Base-by-base conservation (phyloP, 2,113 vertebrate species). In the Scalopus aquaticus region DNA sequence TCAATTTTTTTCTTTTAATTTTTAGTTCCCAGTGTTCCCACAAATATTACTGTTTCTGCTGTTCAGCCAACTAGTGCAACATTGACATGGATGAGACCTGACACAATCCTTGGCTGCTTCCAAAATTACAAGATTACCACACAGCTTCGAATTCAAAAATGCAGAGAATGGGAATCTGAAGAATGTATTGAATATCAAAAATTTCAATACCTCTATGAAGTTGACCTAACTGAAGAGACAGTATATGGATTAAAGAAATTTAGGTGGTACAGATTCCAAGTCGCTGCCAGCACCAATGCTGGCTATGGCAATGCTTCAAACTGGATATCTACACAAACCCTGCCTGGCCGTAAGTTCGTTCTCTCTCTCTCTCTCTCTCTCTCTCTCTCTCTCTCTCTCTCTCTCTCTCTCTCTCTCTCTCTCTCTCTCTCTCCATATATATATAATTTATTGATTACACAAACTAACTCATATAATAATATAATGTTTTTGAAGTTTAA, bases 1-100 rank as follows among this genome's bases (percentile, higher is more conserved):
- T 87, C 32, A 3, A 69, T 74, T 74, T 96, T 74, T 95, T 16
- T 91, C 19, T 93, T 96, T 95, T 97, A 32, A 81, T 94, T 96
- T 98, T 76, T 92, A 99, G 99, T 98, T 97, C 99, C 99, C 64
- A 99, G 98, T 97, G 98, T 98, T 92, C 99, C 99, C 89, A 98
- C 91, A 92, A 98, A 98, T 88, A 98, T 99, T 96, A 94, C 95
- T 85, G 96, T 99, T 97, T 97, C 98, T 93, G 96, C 98, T 16
- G 96, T 99, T 87, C 98, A 98, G 56, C 97, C 99, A 56, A 99
- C 98, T 95, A 99, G 98, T 86, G 98, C 99, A 96, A 99, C 98
- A 58, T 97, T 99, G 77, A 98, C 97, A 9, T 99, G 99, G 99
- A 97, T 96, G 94, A 97, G 97, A n/a, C 99, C 99, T 0, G 98